phyloP scores from a whole-genome alignment of 2,888 invertebrate genomes.

The Drosophila paracracens region DNA sequence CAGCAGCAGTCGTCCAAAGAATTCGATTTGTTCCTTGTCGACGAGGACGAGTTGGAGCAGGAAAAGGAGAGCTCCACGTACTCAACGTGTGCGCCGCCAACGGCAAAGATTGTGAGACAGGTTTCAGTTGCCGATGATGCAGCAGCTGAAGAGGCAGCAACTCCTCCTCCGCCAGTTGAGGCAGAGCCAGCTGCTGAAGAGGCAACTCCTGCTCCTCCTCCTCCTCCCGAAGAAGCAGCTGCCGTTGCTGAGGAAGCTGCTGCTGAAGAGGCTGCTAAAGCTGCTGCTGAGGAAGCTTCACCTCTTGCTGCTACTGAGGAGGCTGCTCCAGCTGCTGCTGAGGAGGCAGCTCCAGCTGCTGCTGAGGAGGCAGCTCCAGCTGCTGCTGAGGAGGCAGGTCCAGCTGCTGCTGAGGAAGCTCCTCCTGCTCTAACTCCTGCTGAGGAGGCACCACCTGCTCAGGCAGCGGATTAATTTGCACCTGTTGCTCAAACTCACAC shows the following conservation, averaged over 20 bases:
- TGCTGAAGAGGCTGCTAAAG: neutral
- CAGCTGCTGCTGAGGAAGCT: conserved; percentile 1
- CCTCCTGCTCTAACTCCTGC: conserved; percentile 5
- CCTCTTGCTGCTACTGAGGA: neutral
- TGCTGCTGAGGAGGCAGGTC: conserved; percentile 3
- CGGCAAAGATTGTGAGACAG: neutral
- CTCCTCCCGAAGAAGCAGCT: conserved; percentile 3
- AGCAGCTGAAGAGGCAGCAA: neutral
- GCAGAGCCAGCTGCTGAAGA: conserved; percentile 10
- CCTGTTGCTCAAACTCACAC: conserved; percentile 59
- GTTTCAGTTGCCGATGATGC: neutral
- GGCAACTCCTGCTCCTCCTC: neutral
- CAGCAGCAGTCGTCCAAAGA: conserved; percentile 10
- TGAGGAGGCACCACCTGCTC: conserved; percentile 17
- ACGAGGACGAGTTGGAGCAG: conserved; percentile 7
- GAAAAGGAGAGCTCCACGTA: conserved; percentile 3
- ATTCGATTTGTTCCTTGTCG: neutral
- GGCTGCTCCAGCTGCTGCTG: neutral
- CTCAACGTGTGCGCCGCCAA: neutral
- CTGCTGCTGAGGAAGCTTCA: neutral
- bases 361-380: neutral
- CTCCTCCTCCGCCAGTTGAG: neutral
- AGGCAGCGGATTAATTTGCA: conserved; percentile 34
- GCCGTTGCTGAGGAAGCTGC: conserved; percentile 3
- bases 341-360: neutral